Evolutionary conservation across 2,888 invertebrate species (phyloP), one percentile per base, ranked within the genome.

Genomic region (Ecliptopera silaceata): DNA sequence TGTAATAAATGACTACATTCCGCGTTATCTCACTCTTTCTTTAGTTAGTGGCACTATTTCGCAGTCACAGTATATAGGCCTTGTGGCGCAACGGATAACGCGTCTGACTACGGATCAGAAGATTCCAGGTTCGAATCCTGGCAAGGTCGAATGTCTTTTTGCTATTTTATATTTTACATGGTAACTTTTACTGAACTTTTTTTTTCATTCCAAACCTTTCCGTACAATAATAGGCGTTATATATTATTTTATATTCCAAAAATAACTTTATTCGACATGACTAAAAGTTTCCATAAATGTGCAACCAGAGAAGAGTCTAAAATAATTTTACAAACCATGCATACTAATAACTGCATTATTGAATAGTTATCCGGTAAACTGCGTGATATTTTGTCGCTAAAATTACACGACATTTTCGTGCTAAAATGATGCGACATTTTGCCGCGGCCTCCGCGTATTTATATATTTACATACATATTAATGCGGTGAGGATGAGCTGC

Each of bases 81-180:
- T 88, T 93, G 93, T 93, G 93, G 92, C 93, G 93, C 93, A 93
- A 93, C 81, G 93, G 92, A 93, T 93, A 93, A 93, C 93, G 93
- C 93, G 93, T 93, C 93, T 93, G 93, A 93, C 93, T 93, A 93
- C 93, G 93, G 93, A 93, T 93, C 93, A 93, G 93, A 93, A 93
- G 93, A 93, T 93, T 93, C 93, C 93, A 93, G 92, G 92, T 93
- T 93, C 92, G 92, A 93, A 92, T 93, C 92, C 92, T 93, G 93
- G 92, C 92, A 92, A 87, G 92, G 92, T 92, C 92, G 92, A 68
- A 1, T 20, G 66, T 67, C 38, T 63, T 61, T 63, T 52, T 63
- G 59, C 44, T 61, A 39, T 34, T 57, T 4, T 0, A 6, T 26
- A 39, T 22, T 56, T 46, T n/a, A n/a, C n/a, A n/a, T n/a, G n/a